Evolutionary conservation across 2,888 invertebrate genomes (phyloP).

Genomic region (Caenorhabditis imperialis): DNA sequence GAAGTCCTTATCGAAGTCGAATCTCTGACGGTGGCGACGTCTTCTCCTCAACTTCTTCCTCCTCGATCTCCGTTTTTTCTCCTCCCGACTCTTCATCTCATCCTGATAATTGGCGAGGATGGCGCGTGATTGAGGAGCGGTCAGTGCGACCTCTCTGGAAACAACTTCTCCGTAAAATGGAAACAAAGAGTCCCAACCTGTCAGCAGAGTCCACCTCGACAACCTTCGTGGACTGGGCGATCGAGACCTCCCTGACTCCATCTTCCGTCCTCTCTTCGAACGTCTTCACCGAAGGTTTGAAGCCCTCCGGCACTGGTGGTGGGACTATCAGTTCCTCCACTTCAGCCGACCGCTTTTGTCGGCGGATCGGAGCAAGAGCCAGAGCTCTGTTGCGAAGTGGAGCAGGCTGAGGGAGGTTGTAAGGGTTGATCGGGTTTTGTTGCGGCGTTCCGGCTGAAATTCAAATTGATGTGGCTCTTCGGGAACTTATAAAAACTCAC

Average conservation of each 20-base stretch:
- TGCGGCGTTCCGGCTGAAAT: slow-evolving; percentile 55
- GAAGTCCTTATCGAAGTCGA: slow-evolving; percentile 32
- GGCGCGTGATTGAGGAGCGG: slow-evolving; percentile 35
- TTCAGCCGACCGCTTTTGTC: slow-evolving; percentile 15
- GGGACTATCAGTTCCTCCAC: slow-evolving; percentile 9
- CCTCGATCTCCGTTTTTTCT: slow-evolving; percentile 22
- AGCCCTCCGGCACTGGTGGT: slow-evolving; percentile 8
- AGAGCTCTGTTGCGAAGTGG: slow-evolving; percentile 41
- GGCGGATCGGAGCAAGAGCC: slow-evolving; percentile 46
- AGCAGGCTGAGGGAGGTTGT: slow-evolving; percentile 47
- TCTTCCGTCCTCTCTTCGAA: neutral
- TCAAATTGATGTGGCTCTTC: neutral
- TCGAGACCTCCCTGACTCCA: no score
- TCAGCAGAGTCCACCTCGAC: neutral
- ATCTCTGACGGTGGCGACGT: slow-evolving; percentile 29
- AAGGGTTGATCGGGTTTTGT: slow-evolving; percentile 49
- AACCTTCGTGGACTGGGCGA: slow-evolving; percentile 20
- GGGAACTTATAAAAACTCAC: slow-evolving; percentile 31
- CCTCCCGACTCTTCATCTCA: slow-evolving; percentile 26
- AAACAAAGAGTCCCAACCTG: no score
- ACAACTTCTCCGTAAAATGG: no score
- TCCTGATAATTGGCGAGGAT: slow-evolving; percentile 35
- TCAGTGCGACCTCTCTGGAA: slow-evolving; percentile 21
- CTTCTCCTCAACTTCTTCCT: slow-evolving; percentile 39
- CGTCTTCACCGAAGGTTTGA: neutral